Base-by-base conservation (phyloP, 2,888 invertebrate species). In the Gandaritis pyraliata region DNA sequence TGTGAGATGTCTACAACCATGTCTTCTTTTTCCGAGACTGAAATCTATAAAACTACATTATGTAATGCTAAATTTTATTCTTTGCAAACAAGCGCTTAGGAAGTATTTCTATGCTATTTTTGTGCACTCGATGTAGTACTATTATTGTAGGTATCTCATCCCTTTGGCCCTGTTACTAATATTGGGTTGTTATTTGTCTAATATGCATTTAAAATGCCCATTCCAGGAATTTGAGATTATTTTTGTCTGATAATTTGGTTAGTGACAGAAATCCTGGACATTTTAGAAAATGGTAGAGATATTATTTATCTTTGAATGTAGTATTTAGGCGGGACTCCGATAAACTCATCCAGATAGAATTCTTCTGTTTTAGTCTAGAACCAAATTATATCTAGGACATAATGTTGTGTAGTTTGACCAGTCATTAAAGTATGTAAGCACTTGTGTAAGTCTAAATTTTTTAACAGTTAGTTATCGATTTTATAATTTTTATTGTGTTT, bases 1-100 rank as follows among this genome's bases (percentile, higher is more conserved):
- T 78, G 84, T 76, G 69, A 70, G 72, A 66, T 74, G 68, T 77
- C 66, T 71, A 68, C 53, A 58, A 72, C 59, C 60, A 58, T 64
- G 61, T 65, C 65, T 68, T 56, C 53, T 65, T 58, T 50, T 46
- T 61, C 66, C 61, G 72, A 77, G 78, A 78, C 78, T 78, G 78
- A 78, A 73, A 73, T 64, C 61, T 69, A 65, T 65, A 67, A 66
- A 62, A 65, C 66, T 65, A 65, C 16, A 57, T 39, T 68, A 68
- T 71, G 66, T 69, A 58, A 60, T 67, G 68, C 63, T 63, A 57
- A 62, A 64, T 57, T 50, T 23, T 43, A 7, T 58, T 51, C 13
- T 39, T 55, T 47, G 51, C 55, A 36, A 55, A 10, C 38, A 33
- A 16, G 23, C 12, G 36, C 43, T 43, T 49, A 29, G 53, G 15